phyloP scores from a whole-genome alignment of 2,797 vertebrate species.

The Apogon talboti region DNA sequence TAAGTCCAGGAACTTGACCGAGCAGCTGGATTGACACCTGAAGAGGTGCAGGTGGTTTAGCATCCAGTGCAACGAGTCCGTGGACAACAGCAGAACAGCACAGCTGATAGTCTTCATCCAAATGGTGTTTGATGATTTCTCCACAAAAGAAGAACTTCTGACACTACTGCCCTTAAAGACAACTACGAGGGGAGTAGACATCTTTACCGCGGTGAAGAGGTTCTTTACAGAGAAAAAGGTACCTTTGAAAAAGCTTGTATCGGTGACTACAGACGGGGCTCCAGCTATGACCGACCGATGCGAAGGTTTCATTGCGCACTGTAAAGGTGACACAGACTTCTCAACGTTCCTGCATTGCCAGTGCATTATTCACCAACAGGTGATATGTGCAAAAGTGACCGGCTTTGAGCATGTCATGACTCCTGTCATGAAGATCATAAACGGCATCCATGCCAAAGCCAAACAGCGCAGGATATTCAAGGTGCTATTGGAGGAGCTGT shows the following conservation, averaged over 20 bases:
- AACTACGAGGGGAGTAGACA: conserved; percentile 40
- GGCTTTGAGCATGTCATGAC: conserved; percentile 44
- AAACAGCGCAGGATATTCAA: conserved; percentile 2
- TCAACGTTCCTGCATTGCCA: conserved; percentile 30
- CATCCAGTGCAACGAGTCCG: conserved; percentile 45
- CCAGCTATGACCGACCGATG: conserved; percentile 27
- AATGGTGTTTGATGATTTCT: conserved; percentile 40
- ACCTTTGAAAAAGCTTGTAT: conserved; percentile 28
- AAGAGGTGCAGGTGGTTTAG: conserved; percentile 45
- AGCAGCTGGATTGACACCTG: conserved; percentile 51
- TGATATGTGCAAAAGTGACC: conserved; percentile 41
- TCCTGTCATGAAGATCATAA: conserved; percentile 36
- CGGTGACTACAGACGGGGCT: conserved; percentile 24
- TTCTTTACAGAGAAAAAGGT: conserved; percentile 33
- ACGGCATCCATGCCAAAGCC: conserved; percentile 10
- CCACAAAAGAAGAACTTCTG: conserved; percentile 38
- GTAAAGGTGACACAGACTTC: conserved; percentile 43
- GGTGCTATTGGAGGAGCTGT: neutral
- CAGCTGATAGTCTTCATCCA: conserved; percentile 29
- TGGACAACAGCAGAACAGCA: conserved; percentile 39
- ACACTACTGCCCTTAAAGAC: conserved; percentile 37
- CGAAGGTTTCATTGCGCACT: conserved; percentile 27
- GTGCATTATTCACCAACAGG: conserved; percentile 46
- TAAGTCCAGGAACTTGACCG: conserved; percentile 27
- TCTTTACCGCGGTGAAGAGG: conserved; percentile 6